Conservation (phyloP, 2,797 vertebrate species). For the Rhabdomys pumilio region DNA sequence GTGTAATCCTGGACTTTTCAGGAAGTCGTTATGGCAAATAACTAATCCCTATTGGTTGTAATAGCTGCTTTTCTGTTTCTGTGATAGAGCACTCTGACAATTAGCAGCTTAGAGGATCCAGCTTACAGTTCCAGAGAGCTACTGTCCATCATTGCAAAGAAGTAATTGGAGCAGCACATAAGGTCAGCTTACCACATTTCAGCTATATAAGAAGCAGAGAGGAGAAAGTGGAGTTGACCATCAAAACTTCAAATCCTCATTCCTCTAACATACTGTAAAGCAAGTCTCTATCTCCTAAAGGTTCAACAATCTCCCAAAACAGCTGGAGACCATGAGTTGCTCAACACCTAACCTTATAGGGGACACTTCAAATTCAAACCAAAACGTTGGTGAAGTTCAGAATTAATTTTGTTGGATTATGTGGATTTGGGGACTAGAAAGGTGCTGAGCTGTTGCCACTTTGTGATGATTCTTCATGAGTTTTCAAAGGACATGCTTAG, state of each 20-base stretch:
- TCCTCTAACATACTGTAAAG: no score
- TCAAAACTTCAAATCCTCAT: not conserved
- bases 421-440: not conserved
- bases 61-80: not conserved
- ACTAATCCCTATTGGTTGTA: not conserved
- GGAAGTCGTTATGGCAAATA: not conserved
- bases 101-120: not conserved
- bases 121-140: not conserved
- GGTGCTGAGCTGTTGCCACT: not conserved
- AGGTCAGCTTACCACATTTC: no score
- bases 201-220: not conserved
- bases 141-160: not conserved
- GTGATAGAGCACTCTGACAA: not conserved
- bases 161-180: rapidly evolving
- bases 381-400: not conserved
- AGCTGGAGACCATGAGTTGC: not conserved
- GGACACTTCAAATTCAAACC: not conserved
- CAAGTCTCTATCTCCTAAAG: not conserved
- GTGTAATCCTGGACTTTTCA: not conserved
- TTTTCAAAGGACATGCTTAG: not conserved
- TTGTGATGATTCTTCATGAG: not conserved
- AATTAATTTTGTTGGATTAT: not conserved
- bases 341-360: not conserved
- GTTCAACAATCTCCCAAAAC: not conserved
- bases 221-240: not conserved